Evolutionary conservation across 2,888 invertebrate species (phyloP).

Genomic region (Clistopyga incitator): DNA sequence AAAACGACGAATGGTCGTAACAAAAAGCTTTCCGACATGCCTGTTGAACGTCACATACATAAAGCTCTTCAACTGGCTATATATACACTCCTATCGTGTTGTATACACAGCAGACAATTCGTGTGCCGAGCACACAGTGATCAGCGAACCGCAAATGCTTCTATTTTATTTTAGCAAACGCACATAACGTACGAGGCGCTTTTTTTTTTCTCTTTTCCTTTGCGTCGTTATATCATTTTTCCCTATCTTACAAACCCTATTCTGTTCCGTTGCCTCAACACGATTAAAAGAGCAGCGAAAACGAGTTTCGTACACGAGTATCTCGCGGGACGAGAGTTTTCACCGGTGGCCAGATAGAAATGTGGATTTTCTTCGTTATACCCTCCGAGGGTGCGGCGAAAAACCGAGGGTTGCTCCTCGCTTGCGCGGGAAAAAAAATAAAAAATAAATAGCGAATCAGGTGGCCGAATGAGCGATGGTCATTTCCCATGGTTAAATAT

Average conservation of each 20-base stretch:
- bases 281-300: slow-evolving; percentile 28
- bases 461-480: slow-evolving; percentile 13
- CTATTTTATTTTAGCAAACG: slow-evolving; percentile 34
- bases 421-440: background rate
- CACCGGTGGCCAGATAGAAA: slow-evolving; percentile 6
- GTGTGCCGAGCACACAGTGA: slow-evolving; percentile 31
- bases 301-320: slow-evolving; percentile 9
- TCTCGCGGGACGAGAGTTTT: slow-evolving; percentile 33
- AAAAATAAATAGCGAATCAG: slow-evolving; percentile 5
- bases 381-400: background rate
- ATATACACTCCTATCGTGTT: background rate
- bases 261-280: slow-evolving; percentile 7
- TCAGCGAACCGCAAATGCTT: slow-evolving; percentile 49
- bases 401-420: slow-evolving; percentile 3
- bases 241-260: background rate
- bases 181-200: background rate
- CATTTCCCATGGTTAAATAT: slow-evolving; percentile 1
- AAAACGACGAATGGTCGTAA: slow-evolving; percentile 17
- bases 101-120: background rate
- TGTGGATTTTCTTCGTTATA: slow-evolving; percentile 33
- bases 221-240: slow-evolving; percentile 20
- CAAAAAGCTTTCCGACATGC: slow-evolving; percentile 29
- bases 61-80: slow-evolving; percentile 4
- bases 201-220: slow-evolving; percentile 6
- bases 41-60: slow-evolving; percentile 20